phyloP scores from a whole-genome alignment of 2,888 invertebrate species.

The Apamea epomidion region DNA sequence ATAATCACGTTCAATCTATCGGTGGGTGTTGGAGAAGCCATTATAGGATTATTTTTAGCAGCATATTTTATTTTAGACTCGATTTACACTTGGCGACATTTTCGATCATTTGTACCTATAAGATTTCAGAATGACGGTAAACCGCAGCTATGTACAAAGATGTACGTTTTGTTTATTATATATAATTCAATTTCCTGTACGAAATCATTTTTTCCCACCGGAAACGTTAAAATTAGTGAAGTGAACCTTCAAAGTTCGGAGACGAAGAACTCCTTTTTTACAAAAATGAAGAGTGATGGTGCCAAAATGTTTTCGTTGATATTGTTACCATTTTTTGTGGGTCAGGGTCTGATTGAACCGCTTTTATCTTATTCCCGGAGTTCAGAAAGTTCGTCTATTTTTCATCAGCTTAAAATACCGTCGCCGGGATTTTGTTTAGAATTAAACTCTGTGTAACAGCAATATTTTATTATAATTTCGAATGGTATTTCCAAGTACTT shows the following conservation, averaged over 20 bases:
- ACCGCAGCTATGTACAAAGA: neutral
- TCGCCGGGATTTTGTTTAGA: constrained; percentile 7
- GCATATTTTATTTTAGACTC: neutral
- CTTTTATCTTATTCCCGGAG: constrained; percentile 39
- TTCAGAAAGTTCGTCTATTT: constrained; percentile 39
- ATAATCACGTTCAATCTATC: constrained; percentile 14
- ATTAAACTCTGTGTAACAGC: neutral
- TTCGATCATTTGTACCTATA: neutral
- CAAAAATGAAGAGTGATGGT: constrained; percentile 41
- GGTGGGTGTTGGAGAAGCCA: neutral
- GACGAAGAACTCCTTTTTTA: constrained; percentile 29
- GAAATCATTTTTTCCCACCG: constrained; percentile 47
- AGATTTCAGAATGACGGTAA: neutral
- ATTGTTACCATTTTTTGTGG: constrained; percentile 39
- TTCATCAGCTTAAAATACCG: constrained; percentile 35
- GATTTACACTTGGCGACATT: neutral
- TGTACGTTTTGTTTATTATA: neutral
- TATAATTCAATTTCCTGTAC: constrained; percentile 45
- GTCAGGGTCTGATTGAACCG: constrained; percentile 51
- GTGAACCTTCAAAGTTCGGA: constrained; percentile 46
- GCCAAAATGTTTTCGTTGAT: constrained; percentile 38
- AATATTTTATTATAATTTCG: constrained; percentile 9
- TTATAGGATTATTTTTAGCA: neutral
- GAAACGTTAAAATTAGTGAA: constrained; percentile 48
- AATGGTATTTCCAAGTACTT: neutral